Percentiles rank a stretch among this genome's conserved stretches.
These are phyloP conservation scores for Brenthis ino DNA, from an alignment of 2,888 invertebrate genomes.

Conservation along the genomic window DNA sequence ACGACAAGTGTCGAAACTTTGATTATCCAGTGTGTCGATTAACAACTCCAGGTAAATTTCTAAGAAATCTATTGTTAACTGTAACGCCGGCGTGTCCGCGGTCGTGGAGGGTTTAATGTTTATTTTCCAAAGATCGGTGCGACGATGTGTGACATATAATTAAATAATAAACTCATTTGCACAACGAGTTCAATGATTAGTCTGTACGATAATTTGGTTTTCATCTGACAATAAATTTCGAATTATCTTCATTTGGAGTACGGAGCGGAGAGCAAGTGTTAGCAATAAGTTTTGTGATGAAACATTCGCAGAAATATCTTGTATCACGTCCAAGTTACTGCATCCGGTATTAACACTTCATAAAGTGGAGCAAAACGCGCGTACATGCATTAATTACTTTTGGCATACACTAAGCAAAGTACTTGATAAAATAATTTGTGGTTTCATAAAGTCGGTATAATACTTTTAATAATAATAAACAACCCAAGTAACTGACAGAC, in stretches of 20 bases:
- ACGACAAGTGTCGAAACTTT: constrained; percentile 45
- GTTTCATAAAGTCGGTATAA: constrained; percentile 1
- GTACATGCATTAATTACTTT: constrained; percentile 29
- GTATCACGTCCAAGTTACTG: constrained; percentile 34
- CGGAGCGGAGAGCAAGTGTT: constrained; percentile 28
- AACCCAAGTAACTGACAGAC: background rate
- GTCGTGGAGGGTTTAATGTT: too few relatives aligned
- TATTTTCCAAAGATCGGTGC: too few relatives aligned
- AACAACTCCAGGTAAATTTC: too few relatives aligned
- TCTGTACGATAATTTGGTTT: background rate
- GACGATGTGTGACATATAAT: background rate
- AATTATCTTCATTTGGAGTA: constrained; percentile 22
- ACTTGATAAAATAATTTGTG: constrained; percentile 10
- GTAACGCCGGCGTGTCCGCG: too few relatives aligned
- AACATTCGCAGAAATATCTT: constrained; percentile 38
- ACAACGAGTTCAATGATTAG: background rate
- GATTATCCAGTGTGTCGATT: background rate
- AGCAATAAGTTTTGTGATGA: constrained; percentile 37
- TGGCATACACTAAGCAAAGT: constrained; percentile 12
- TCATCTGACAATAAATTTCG: constrained; percentile 25
- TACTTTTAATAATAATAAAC: background rate
- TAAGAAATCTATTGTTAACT: too few relatives aligned
- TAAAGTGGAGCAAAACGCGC: constrained; percentile 28
- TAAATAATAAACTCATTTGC: background rate
- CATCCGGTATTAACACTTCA: constrained; percentile 37